These are phyloP conservation scores for Bellardia bayeri DNA, from an alignment of 2,888 invertebrate genomes.

Conservation along the genomic window DNA sequence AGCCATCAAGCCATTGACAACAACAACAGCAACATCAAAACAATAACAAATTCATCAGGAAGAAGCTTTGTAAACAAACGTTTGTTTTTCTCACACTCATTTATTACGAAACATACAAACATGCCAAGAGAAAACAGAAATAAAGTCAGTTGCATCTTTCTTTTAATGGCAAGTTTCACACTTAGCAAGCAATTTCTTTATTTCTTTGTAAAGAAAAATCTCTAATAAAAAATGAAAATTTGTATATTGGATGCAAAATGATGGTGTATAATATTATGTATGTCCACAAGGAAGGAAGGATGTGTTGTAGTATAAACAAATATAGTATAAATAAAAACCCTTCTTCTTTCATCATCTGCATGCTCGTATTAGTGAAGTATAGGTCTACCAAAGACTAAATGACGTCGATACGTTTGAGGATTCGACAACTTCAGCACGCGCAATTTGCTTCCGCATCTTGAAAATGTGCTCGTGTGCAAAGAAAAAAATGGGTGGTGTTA, in stretches of 20 bases:
- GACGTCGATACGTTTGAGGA: conserved; percentile 71
- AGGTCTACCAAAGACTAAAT: conserved; percentile 68
- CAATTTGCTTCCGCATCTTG: conserved; percentile 83
- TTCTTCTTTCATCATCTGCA: conserved; percentile 25
- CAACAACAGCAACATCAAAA: conserved; percentile 33
- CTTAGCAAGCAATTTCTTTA: conserved; percentile 62
- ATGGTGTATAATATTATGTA: not conserved
- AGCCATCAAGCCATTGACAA: conserved; percentile 55
- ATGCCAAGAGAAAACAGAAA: too few species aligned
- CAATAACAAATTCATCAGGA: conserved; percentile 12
- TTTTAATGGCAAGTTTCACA: conserved; percentile 71
- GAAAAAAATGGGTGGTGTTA: conserved; percentile 72
- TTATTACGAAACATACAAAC: conserved; percentile 19
- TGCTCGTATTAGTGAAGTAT: conserved; percentile 49
- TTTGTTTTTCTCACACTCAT: conserved; percentile 48
- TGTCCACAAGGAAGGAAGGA: conserved; percentile 59
- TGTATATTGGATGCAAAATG: conserved; percentile 21
- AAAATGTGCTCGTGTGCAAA: conserved; percentile 78
- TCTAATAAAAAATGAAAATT: conserved; percentile 55
- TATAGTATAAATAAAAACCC: conserved; percentile 52
- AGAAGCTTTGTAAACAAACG: conserved; percentile 58
- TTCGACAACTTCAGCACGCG: conserved; percentile 83
- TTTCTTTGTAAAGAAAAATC: conserved; percentile 4
- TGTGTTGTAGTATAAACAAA: conserved; percentile 57
- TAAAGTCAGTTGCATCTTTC: conserved; percentile 59